Evolutionary conservation across 2,113 vertebrate genomes (phyloP).

Genomic region (Myiozetetes cayanensis): DNA sequence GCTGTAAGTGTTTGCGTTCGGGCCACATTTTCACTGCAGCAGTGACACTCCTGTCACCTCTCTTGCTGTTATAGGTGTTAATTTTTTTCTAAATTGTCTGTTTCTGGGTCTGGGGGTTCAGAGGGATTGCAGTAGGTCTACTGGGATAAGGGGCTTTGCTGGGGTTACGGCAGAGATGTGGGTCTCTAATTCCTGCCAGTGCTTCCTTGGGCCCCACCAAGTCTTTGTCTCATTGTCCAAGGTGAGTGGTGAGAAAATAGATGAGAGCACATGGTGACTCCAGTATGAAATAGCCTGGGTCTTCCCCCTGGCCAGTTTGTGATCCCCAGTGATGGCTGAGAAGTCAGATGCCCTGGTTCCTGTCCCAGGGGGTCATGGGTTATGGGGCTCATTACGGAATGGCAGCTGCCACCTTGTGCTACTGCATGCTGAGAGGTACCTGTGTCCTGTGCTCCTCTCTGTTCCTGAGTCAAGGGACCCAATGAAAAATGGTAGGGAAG

Average conservation of each 20-base stretch:
- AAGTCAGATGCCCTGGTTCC: not conserved
- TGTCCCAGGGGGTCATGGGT: fast-evolving
- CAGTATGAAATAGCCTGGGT: not conserved
- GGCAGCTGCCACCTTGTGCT: not conserved
- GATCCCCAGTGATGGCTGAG: not conserved
- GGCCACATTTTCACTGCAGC: not conserved
- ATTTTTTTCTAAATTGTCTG: not conserved
- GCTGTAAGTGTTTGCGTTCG: constrained; percentile 50
- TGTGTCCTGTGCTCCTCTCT: not conserved
- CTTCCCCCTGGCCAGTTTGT: not conserved
- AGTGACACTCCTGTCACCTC: not conserved
- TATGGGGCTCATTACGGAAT: not conserved
- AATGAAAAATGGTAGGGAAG: not conserved
- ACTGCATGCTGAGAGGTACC: not conserved
- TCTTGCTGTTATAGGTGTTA: not conserved
- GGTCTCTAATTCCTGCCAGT: not conserved
- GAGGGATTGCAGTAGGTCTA: not conserved
- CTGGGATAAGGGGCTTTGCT: not conserved
- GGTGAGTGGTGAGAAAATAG: not conserved
- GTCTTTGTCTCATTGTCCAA: not conserved
- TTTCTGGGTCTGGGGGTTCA: not conserved
- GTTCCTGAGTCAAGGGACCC: not conserved
- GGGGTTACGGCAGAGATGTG: fast-evolving
- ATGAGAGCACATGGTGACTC: not conserved
- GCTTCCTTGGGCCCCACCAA: not conserved